These are phyloP conservation scores for Grallaria varia DNA, from an alignment of 2,113 vertebrate genomes.

Conservation along the genomic window DNA sequence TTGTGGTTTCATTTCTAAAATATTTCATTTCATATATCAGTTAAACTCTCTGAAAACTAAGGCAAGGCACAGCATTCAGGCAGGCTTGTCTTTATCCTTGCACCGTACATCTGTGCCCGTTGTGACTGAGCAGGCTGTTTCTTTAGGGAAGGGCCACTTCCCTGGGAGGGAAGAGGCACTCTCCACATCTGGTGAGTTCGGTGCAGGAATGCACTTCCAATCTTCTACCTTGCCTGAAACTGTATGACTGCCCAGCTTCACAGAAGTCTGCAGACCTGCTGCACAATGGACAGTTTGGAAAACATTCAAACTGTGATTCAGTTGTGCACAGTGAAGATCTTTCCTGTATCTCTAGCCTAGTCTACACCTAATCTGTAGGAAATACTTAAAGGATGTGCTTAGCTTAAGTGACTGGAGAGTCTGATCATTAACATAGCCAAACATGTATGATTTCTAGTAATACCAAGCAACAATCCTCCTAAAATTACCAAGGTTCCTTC, in stretches of 20 bases:
- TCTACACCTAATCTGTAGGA: background rate
- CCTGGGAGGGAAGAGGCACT: background rate
- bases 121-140: background rate
- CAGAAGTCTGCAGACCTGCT: background rate
- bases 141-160: background rate
- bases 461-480: background rate
- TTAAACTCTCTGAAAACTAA: background rate
- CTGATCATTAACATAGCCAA: background rate
- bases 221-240: background rate
- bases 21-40: background rate
- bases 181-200: background rate
- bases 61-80: background rate
- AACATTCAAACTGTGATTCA: background rate
- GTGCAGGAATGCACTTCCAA: background rate
- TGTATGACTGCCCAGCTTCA: background rate
- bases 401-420: background rate
- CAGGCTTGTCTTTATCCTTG: background rate
- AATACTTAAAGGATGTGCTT: background rate
- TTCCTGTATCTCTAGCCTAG: background rate
- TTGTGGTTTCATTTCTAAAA: background rate
- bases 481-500: background rate
- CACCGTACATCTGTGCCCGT: fast-evolving
- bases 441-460: background rate
- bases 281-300: background rate
- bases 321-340: background rate